Base-by-base conservation (phyloP, 2,113 vertebrate genomes). In the Suricata suricatta region DNA sequence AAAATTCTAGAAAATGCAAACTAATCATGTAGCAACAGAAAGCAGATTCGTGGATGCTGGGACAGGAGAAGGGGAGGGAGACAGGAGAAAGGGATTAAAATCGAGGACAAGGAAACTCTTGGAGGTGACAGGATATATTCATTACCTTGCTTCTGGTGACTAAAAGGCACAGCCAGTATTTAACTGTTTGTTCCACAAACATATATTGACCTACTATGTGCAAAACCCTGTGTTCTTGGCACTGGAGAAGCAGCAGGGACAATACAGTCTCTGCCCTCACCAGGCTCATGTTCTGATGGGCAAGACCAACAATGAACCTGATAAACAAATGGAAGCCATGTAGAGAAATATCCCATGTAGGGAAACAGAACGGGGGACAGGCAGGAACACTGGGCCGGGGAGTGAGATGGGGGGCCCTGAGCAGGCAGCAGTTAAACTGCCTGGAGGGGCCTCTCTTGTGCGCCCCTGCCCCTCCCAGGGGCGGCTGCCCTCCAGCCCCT, bases 1-100 rank as follows among this genome's bases (percentile, higher is more conserved):
- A 88, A 68, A 82, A 83, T 93, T 93, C 79, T 88, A 77, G 76
- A 92, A 92, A 83, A 77, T 35, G 27, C 60, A 69, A 82, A 82
- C 33, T 60, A 57, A 44, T 74, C 54, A 47, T 0, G 33, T 5
- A 25, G 19, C 11, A 2, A 89, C 38, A 69, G 38, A 68, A 84
- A 89, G 69, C 50, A 89, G 38, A 68, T 38, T 15, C 54, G 83
- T 38, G 27, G 33, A 57, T 94, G 5, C 47, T 47, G 57, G 54
- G 92, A 81, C 54, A 54, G 64, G 12, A 87, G 44, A 85, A 4
- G n/a, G 14, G 41, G 27, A 71, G 33, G 5, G 47, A 44, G 17
- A 50, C 17, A 16, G 41, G 71, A 77, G 31, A 12, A 44, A 63
- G 17, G 47, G 66, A 68, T 81, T 72, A 25, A 81, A 86, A 54